Conservation (phyloP, 1,140 invertebrate genomes). For the Zophobas morio region DNA sequence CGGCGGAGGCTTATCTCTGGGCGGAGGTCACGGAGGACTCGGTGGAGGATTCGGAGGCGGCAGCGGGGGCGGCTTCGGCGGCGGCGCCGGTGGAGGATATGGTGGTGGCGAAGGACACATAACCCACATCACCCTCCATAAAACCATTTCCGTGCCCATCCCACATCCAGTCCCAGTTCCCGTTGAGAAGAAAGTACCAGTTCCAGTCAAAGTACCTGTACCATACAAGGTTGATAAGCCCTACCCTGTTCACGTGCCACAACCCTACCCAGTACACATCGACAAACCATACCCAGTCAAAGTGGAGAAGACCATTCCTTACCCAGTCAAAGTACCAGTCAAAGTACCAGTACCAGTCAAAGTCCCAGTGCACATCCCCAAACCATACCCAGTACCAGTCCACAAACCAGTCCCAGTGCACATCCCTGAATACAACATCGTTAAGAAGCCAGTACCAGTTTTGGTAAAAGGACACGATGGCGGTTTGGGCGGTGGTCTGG, state of each 20-base stretch:
- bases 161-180: conserved; percentile 65
- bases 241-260: conserved; percentile 62
- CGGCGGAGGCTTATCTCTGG: conserved; percentile 29
- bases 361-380: conserved; percentile 66
- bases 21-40: conserved; percentile 33
- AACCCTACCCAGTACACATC: conserved; percentile 64
- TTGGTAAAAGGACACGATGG: conserved; percentile 61
- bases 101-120: conserved; percentile 51
- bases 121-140: conserved; percentile 60
- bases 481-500: conserved; percentile 57
- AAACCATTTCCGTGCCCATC: conserved; percentile 60
- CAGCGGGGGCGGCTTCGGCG: conserved; percentile 48
- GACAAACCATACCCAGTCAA: conserved; percentile 73
- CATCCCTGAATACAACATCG: conserved; percentile 68
- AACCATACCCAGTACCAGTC: conserved; percentile 64
- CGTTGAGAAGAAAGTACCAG: conserved; percentile 64
- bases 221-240: conserved; percentile 62
- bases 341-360: conserved; percentile 72
- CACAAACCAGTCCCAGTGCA: conserved; percentile 66
- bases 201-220: conserved; percentile 64
- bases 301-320: conserved; percentile 72
- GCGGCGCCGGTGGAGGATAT: conserved; percentile 50
- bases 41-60: conserved; percentile 49
- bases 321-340: conserved; percentile 72
- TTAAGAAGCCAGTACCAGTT: conserved; percentile 75